These are phyloP conservation scores for Chamaetylas fuelleborni DNA, from an alignment of 2,113 vertebrate genomes.

Conservation along the genomic window DNA sequence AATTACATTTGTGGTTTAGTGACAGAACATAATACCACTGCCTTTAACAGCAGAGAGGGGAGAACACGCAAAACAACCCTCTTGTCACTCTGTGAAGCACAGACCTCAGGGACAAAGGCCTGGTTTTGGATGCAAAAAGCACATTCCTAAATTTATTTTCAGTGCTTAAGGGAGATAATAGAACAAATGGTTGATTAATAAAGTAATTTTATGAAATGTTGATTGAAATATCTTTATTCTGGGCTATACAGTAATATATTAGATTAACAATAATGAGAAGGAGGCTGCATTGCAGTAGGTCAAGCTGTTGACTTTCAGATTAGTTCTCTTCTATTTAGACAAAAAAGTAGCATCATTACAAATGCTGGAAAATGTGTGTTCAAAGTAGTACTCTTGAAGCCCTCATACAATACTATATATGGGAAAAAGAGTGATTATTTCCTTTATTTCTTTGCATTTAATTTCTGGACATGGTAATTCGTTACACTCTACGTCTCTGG, in stretches of 20 bases:
- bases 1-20: conserved; percentile 14
- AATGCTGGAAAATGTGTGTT: neutral
- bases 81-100: neutral
- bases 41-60: neutral
- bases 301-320: neutral
- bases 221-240: neutral
- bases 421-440: neutral
- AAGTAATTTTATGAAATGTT: neutral
- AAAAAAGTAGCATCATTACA: neutral
- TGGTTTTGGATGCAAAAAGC: neutral
- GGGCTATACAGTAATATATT: neutral
- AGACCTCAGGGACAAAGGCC: neutral
- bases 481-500: neutral
- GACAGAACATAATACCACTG: neutral
- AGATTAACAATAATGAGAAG: neutral
- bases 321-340: neutral
- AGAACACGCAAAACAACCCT: neutral
- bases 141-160: neutral
- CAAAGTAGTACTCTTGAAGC: neutral
- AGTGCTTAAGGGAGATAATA: neutral
- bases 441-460: neutral
- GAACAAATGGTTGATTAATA: neutral
- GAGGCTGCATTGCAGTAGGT: neutral
- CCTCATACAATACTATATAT: neutral
- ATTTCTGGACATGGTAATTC: neutral